Base-by-base conservation (phyloP, 1,140 invertebrate genomes). In the Anthonomus grandis region DNA sequence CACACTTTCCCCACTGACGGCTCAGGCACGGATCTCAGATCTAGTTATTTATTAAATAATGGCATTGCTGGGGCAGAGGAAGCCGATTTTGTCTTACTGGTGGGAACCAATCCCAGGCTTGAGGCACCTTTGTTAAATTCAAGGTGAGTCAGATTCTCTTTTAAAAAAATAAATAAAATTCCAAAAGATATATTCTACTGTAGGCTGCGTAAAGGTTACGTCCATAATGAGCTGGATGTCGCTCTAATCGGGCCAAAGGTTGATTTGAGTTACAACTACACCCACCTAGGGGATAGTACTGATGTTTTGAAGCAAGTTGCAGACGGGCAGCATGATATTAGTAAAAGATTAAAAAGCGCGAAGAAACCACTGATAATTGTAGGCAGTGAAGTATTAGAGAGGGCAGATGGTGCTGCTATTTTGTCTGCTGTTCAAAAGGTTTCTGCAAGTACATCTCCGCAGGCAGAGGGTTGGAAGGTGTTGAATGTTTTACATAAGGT, bases 71-170 rank as follows among this genome's bases (percentile, higher is more conserved):
- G 86, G 25, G 78, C 97, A 18, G 96, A 99, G 78, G 87, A 97
- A 64, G 89, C 95, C 10, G 97, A 99, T 78, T 81, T 93, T 19
- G 80, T 98, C 21, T 74, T 99, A 2, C 76, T 99, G 2, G 86
- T 99, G 65, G 97, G 97, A 57, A 96, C 94, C 3, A 99, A 99
- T 81, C 93, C 95, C 0, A 83, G 97, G 52, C 96, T 91, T 72
- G 97, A 99, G 79, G 96, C 97, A n/a, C 95, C 97, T 5, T 74
- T 99, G 5, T 79, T 99, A 12, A 99, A 99, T 78, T 48, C 46
- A 12, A 23, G 42, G 42, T 45, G 25, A 22, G 23, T n/a, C n/a
- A n/a, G n/a, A 0, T 9, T 24, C 23, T 23, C 18, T 3, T 31
- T 8, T 8, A 8, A 31, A 31, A n/a, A 31, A 31, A 31, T 31